Conservation (phyloP, 2,888 invertebrate species). For the Ashinkailepas kermadecensis region DNA sequence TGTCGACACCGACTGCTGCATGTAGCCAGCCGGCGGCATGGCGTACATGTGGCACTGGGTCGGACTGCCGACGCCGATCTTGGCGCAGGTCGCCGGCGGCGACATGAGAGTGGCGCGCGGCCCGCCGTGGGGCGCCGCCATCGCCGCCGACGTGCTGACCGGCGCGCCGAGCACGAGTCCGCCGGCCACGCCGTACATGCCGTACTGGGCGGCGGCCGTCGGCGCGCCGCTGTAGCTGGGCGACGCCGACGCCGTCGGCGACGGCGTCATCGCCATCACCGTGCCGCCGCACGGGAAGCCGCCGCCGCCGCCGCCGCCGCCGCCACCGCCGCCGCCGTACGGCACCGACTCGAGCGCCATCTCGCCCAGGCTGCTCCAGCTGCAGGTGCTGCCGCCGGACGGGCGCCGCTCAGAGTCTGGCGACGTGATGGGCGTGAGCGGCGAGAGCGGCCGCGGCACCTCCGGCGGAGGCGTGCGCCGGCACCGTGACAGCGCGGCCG, state of each 20-base stretch:
- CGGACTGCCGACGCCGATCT: neutral
- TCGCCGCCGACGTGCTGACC: neutral
- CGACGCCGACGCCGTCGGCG: neutral
- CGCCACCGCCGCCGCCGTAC: neutral
- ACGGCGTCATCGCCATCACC: constrained; percentile 10
- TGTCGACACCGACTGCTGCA: neutral
- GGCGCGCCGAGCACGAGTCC: neutral
- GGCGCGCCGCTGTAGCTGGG: neutral
- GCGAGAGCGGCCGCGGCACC: constrained; percentile 9
- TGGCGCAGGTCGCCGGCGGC: neutral
- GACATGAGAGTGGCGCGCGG: neutral
- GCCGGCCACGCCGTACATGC: neutral
- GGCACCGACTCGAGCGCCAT: constrained; percentile 5
- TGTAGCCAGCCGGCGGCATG: neutral
- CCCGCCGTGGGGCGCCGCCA: neutral
- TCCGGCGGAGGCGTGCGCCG: neutral
- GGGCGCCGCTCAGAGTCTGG: neutral
- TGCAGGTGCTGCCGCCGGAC: constrained; percentile 14
- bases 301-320: neutral
- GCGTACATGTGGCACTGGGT: neutral
- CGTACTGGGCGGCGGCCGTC: neutral
- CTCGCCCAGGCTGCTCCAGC: constrained; percentile 7
- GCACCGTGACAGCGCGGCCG: neutral
- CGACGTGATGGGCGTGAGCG: neutral
- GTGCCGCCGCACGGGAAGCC: constrained; percentile 7